Base-by-base conservation (phyloP, 2,797 vertebrate species). In the Spinibarbus caldwelli region DNA sequence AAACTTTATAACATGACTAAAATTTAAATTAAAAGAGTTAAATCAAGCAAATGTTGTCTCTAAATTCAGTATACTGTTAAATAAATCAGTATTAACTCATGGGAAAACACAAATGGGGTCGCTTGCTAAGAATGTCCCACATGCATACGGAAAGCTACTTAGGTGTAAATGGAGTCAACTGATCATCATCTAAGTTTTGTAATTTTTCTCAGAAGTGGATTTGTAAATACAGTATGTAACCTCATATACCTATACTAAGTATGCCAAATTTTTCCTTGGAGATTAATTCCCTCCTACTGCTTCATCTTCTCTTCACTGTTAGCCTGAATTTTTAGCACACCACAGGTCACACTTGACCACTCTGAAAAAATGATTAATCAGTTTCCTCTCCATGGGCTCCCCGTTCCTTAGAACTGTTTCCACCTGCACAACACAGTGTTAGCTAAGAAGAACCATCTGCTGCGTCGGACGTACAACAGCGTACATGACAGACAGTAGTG, bases 371-470 rank as follows among this genome's bases (percentile, higher is more conserved):
- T 75, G 83, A 82, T 86, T 87, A 84, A 87, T 89, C 87, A 86
- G 87, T 85, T 88, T 87, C 43, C 62, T 87, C 89, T 75, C 86
- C 31, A 49, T 85, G 73, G 87, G 73, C 45, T 57, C 45, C 45
- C 26, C 4, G 52, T 66, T 82, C 23, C 78, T 89, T 43, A 80
- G 54, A 84, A 70, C 59, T 57, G 52, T 76, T 67, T 79, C 83
- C 87, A 85, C 88, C 87, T 87, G 73, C 71, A 86, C 57, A 77
- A 84, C 78, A 82, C 78, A 71, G 67, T 64, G 77, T 77, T 84
- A 77, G 79, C 79, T 88, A 87, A 88, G 88, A 86, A 88, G 86
- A 85, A 77, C 87, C 89, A 89, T 90, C 89, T 88, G 87, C 75
- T 89, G 75, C 47, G 64, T 21, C 6, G 54, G 70, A 49, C 47